Evolutionary conservation across 2,888 invertebrate genomes (phyloP).

Genomic region (Eumacrocentrus americanus): DNA sequence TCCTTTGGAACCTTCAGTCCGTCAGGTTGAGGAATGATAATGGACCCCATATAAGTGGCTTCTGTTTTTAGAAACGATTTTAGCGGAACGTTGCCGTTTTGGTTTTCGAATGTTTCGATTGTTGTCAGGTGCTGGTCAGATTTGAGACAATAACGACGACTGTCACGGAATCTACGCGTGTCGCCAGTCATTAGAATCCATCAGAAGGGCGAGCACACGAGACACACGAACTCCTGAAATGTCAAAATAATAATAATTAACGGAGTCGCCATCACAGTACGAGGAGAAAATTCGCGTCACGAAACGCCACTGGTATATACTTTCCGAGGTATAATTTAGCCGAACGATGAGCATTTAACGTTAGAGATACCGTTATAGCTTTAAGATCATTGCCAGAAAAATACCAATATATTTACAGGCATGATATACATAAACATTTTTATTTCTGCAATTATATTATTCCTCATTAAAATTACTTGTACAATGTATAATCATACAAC

Average conservation of each 20-base stretch:
- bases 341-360: too few species aligned
- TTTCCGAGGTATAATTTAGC: too few species aligned
- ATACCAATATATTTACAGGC: too few species aligned
- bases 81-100: not conserved
- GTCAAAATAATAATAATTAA: slow-evolving; percentile 48
- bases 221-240: slow-evolving; percentile 23
- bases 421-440: too few species aligned
- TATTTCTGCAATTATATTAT: too few species aligned
- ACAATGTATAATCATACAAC: too few species aligned
- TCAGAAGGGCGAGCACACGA: slow-evolving; percentile 21
- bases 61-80: slow-evolving; percentile 19
- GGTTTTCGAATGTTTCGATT: not conserved
- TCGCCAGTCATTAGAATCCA: slow-evolving; percentile 35
- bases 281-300: too few species aligned
- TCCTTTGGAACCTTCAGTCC: not conserved
- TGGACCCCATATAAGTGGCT: not conserved
- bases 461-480: too few species aligned
- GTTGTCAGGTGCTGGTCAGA: not conserved
- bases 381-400: too few species aligned
- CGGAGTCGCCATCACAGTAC: slow-evolving; percentile 20
- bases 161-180: slow-evolving; percentile 36
- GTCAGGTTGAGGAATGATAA: not conserved
- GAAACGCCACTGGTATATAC: too few species aligned
- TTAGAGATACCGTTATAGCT: too few species aligned
- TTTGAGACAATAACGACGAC: not conserved